phyloP scores from a whole-genome alignment of 2,888 invertebrate species.

The Macrosoma leucophasiata region DNA sequence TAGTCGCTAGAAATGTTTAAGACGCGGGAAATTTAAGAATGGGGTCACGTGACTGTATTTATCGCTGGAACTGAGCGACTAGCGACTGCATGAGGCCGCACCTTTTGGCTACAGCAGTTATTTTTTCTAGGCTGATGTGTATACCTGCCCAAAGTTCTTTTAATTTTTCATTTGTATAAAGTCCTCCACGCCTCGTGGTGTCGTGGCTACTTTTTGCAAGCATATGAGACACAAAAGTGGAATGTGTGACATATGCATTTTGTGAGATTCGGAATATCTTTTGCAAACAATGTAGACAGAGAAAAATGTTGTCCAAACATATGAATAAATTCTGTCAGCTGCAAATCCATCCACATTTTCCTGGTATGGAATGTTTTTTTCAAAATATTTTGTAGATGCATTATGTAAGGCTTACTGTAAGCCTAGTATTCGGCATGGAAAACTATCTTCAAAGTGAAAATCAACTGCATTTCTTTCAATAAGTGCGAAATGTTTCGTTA shows the following conservation, averaged over 20 bases:
- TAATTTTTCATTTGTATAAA: too few species aligned
- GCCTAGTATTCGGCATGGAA: conserved; percentile 27
- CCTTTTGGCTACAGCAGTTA: too few species aligned
- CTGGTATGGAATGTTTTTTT: conserved; percentile 11
- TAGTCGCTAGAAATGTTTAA: too few species aligned
- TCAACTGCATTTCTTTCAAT: conserved; percentile 20
- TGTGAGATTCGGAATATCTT: conserved; percentile 21
- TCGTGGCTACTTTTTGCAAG: conserved; percentile 23
- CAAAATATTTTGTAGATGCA: conserved; percentile 19
- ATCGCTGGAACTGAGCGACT: too few species aligned
- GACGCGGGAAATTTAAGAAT: too few species aligned
- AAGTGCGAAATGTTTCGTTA: conserved; percentile 26
- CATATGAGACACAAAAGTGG: conserved; percentile 22
- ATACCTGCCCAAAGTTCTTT: too few species aligned
- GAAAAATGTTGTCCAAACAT: conserved; percentile 24
- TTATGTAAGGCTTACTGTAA: conserved; percentile 22
- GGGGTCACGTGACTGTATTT: too few species aligned
- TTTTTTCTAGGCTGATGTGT: too few species aligned
- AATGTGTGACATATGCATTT: conserved; percentile 28
- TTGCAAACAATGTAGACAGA: conserved; percentile 14
- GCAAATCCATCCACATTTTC: conserved; percentile 25
- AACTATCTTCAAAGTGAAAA: conserved; percentile 27
- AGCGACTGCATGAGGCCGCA: too few species aligned
- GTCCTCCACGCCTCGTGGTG: conserved; percentile 22
- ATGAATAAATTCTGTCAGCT: conserved; percentile 11